These are phyloP conservation scores for Galaxea fascicularis DNA, from an alignment of 92 coral and sea anemone species.

Conservation along the genomic window DNA sequence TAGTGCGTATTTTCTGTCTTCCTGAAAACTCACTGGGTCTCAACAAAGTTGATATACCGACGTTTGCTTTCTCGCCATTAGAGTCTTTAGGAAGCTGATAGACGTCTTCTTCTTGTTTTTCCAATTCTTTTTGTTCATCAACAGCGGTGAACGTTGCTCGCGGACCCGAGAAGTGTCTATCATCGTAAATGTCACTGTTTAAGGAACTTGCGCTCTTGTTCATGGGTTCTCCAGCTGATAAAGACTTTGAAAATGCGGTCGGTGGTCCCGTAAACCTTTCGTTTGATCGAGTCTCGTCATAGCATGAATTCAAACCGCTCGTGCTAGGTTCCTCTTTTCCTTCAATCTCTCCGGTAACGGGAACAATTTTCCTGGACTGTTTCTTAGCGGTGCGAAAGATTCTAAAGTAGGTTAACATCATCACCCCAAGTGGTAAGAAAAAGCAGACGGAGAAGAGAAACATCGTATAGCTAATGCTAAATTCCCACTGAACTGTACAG, in stretches of 20 bases:
- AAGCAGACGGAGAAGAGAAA: constrained; percentile 83
- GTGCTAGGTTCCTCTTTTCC: constrained; percentile 32
- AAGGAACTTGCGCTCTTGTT: constrained; percentile 9
- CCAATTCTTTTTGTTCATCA: background rate
- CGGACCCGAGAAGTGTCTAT: background rate
- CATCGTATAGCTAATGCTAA: constrained; percentile 69
- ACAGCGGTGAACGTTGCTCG: background rate
- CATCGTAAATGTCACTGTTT: constrained; percentile 3
- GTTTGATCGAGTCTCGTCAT: constrained; percentile 14
- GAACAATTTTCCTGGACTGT: constrained; percentile 74
- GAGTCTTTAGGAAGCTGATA: constrained; percentile 33
- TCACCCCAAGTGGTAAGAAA: constrained; percentile 77
- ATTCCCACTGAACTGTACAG: constrained; percentile 84
- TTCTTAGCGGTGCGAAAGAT: constrained; percentile 76
- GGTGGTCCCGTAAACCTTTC: background rate
- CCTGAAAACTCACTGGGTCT: background rate
- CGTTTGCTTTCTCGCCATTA: constrained; percentile 10
- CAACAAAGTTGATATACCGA: background rate
- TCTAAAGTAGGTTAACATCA: constrained; percentile 71
- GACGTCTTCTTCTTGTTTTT: background rate
- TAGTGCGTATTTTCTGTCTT: background rate
- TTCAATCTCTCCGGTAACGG: constrained; percentile 72
- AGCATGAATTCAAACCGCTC: constrained; percentile 31
- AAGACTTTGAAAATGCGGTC: background rate
- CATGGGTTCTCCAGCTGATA: constrained; percentile 4